A percentile compares a stretch with the other conserved stretches of the same genome.
phyloP scores from a whole-genome alignment of 2,888 invertebrate species.

The Rhyacophila evoluta region DNA sequence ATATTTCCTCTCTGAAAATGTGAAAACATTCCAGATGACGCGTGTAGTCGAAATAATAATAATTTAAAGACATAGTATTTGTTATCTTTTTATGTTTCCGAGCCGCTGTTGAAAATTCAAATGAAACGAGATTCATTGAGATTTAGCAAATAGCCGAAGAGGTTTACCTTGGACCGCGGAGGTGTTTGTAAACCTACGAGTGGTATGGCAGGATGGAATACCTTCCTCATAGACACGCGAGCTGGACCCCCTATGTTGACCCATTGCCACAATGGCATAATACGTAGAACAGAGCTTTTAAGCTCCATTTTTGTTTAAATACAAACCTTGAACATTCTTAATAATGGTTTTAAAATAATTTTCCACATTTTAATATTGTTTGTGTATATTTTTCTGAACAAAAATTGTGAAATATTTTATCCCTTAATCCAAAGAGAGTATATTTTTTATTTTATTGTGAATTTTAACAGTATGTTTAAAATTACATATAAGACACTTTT shows the following conservation, averaged over 20 bases:
- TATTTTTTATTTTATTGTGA: no score
- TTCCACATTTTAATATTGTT: no score
- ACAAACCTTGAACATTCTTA: no score
- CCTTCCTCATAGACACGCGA: not conserved
- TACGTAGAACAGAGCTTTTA: no score
- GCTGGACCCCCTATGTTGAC: not conserved
- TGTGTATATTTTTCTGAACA: no score
- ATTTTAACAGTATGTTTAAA: no score
- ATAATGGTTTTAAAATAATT: no score
- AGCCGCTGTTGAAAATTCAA: not conserved
- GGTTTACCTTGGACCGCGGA: slow-evolving; percentile 31
- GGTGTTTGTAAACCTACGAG: not conserved
- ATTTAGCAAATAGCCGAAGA: slow-evolving; percentile 32
- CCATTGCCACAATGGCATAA: not conserved
- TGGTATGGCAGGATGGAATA: not conserved
- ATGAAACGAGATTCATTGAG: slow-evolving; percentile 20
- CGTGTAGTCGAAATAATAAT: not conserved
- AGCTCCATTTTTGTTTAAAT: no score
- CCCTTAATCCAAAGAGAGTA: no score
- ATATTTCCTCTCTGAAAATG: not conserved
- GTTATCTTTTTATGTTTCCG: not conserved
- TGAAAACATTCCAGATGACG: not conserved
- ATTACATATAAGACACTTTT: no score
- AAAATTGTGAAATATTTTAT: no score
- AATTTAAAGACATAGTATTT: not conserved